These are phyloP conservation scores for Formicarius rufipectus DNA, from an alignment of 2,113 vertebrate genomes.

Conservation along the genomic window DNA sequence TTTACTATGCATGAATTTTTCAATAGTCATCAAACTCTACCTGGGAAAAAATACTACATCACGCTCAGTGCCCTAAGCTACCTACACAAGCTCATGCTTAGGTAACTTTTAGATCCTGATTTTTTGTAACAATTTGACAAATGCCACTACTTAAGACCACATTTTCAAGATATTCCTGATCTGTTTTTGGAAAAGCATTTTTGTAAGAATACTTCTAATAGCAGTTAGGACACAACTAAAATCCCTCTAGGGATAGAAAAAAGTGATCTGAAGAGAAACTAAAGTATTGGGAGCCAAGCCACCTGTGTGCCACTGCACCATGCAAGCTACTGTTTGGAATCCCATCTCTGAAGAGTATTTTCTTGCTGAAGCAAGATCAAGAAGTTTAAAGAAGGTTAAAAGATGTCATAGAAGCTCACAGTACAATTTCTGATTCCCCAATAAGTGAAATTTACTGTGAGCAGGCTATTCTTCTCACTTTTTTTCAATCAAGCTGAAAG, in stretches of 20 bases:
- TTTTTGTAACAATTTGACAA: neutral
- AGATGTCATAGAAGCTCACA: neutral
- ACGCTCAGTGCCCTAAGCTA: neutral
- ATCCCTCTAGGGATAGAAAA: neutral
- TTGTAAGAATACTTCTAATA: neutral
- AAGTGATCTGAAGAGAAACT: neutral
- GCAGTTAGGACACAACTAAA: neutral
- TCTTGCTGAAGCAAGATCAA: neutral
- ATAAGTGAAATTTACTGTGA: neutral
- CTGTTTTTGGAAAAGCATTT: neutral
- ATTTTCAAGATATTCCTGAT: neutral
- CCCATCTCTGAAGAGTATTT: neutral
- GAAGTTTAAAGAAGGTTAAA: neutral
- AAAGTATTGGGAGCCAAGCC: neutral
- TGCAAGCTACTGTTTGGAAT: neutral
- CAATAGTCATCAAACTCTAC: neutral
- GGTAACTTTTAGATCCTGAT: neutral
- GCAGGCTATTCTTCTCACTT: neutral
- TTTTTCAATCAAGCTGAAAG: neutral
- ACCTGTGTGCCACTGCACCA: neutral
- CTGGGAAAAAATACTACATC: neutral
- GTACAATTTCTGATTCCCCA: neutral
- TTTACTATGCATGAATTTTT: neutral
- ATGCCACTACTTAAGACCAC: neutral
- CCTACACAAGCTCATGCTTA: fast-evolving